Evolutionary conservation across 2,797 vertebrate species (phyloP).

Genomic region (Leuciscus waleckii): DNA sequence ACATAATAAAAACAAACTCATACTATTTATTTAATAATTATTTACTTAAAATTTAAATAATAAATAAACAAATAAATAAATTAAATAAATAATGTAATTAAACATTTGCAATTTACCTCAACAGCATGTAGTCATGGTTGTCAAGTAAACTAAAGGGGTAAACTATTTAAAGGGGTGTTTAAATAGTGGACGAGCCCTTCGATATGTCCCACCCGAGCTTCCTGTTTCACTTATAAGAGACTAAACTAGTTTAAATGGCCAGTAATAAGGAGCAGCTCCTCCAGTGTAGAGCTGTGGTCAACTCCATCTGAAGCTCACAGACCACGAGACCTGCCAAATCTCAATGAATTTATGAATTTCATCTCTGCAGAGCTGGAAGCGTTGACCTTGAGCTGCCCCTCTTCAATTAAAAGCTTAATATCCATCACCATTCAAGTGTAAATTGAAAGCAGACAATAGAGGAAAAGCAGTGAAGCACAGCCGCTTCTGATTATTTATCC

Average conservation of each 20-base stretch:
- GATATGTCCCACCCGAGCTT: too few species aligned
- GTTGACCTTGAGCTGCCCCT: slow-evolving; percentile 4
- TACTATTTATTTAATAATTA: neutral
- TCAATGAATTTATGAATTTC: slow-evolving; percentile 14
- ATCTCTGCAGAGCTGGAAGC: neutral
- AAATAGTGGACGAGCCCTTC: neutral
- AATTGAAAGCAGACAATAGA: slow-evolving; percentile 34
- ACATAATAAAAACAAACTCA: neutral
- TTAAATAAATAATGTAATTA: neutral
- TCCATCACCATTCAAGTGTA: slow-evolving; percentile 22
- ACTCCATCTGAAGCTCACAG: neutral
- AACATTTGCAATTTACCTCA: neutral
- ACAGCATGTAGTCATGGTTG: neutral
- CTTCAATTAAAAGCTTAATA: slow-evolving; percentile 21
- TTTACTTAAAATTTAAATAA: neutral
- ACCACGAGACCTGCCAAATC: neutral
- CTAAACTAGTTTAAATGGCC: neutral
- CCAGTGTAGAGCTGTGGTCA: neutral
- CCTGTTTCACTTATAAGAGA: neutral
- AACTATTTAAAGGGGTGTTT: neutral
- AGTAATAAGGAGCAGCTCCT: neutral
- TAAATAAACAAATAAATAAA: neutral
- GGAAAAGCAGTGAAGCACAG: neutral
- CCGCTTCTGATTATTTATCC: slow-evolving; percentile 15
- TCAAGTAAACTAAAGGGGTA: too few species aligned